A percentile compares a stretch with the other conserved stretches of the same genome.
Evolutionary conservation across 1,140 invertebrate species (phyloP).

Genomic region (Drosophila navojoa): DNA sequence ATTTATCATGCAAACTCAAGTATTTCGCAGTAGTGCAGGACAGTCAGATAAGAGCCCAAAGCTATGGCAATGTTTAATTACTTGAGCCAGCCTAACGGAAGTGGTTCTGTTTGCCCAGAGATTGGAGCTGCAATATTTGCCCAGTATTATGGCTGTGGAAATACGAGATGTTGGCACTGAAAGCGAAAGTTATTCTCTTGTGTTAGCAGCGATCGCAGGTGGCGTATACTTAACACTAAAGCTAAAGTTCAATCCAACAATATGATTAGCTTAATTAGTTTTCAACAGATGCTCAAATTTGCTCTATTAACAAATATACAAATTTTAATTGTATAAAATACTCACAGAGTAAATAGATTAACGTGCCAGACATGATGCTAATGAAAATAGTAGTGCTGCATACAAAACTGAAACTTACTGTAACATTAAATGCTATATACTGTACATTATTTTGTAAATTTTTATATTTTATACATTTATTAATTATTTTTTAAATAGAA

Average conservation of each 20-base stretch:
- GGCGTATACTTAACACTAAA: slow-evolving; percentile 49
- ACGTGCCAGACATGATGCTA: neutral
- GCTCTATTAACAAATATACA: neutral
- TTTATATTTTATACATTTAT: too few species aligned
- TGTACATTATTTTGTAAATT: too few species aligned
- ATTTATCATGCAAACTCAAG: slow-evolving; percentile 54
- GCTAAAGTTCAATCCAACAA: slow-evolving; percentile 48
- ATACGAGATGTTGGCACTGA: slow-evolving; percentile 6
- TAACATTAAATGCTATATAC: too few species aligned
- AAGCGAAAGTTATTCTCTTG: slow-evolving; percentile 21
- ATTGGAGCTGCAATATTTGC: slow-evolving; percentile 43
- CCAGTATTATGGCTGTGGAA: neutral
- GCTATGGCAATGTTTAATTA: slow-evolving; percentile 46
- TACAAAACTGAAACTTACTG: too few species aligned
- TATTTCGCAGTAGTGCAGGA: slow-evolving; percentile 66
- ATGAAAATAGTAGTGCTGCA: too few species aligned
- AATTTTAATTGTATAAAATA: neutral
- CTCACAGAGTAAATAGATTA: neutral
- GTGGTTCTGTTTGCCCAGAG: slow-evolving; percentile 34
- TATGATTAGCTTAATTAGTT: slow-evolving; percentile 45
- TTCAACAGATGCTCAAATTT: neutral
- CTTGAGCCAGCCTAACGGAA: slow-evolving; percentile 55
- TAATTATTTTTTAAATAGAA: too few species aligned
- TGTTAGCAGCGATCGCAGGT: slow-evolving; percentile 17
- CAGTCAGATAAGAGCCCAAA: slow-evolving; percentile 48